phyloP scores from a whole-genome alignment of 2,888 invertebrate genomes.

The Parnassius glacialis region DNA sequence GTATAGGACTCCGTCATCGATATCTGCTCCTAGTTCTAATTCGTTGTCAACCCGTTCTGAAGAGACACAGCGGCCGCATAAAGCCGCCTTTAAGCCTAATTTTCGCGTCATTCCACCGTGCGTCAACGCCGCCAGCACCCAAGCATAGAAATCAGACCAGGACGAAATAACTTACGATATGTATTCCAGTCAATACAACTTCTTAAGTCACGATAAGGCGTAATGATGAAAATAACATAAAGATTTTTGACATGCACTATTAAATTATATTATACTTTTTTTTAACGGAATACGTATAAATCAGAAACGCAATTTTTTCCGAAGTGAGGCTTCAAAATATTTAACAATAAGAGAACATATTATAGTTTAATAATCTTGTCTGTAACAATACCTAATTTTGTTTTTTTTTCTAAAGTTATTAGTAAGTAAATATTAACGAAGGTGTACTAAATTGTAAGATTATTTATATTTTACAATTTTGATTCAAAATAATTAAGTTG shows the following conservation, averaged over 20 bases:
- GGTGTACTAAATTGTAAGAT: no score
- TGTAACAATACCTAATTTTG: no score
- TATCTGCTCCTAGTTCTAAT: conserved; percentile 82
- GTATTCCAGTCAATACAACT: conserved; percentile 19
- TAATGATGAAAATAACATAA: no score
- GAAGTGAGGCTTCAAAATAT: no score
- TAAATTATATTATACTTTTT: not conserved
- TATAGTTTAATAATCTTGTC: no score
- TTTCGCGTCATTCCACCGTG: conserved; percentile 56
- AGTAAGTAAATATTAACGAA: no score
- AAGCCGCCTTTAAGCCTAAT: conserved; percentile 80
- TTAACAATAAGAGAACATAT: no score
- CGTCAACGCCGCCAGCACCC: conserved; percentile 58
- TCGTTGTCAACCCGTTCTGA: conserved; percentile 85
- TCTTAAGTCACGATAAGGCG: not conserved
- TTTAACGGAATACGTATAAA: not conserved
- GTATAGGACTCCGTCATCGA: conserved; percentile 92
- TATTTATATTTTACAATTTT: no score
- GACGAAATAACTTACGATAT: conserved; percentile 34
- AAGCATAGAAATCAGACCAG: conserved; percentile 81
- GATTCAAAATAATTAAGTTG: no score
- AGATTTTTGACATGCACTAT: not conserved
- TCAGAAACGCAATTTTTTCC: no score
- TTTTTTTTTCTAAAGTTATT: no score
- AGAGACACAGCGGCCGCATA: conserved; percentile 85